Evolutionary conservation across 1,140 invertebrate species (phyloP), one percentile per base, ranked within the genome.

Genomic region (Drosophila subobscura): DNA sequence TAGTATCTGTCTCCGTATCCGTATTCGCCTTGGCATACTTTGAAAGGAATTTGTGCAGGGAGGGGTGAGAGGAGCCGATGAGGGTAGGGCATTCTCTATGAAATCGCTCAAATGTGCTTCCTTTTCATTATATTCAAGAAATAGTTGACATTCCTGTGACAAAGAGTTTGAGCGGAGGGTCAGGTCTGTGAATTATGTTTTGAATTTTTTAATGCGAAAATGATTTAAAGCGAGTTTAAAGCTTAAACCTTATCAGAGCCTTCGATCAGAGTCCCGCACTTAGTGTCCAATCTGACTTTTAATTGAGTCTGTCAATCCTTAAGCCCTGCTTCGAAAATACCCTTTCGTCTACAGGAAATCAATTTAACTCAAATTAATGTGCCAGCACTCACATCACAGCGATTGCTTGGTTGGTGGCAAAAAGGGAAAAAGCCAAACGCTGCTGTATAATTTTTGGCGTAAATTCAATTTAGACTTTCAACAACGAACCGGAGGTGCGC

Each of bases 321-420:
- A 27, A 46, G 22, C n/a, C 20, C n/a, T 20, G 22, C 12, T 27
- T 29, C 27, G 6, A 7, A 6, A 7, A 7, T 7, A 29, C 27
- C 27, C 27, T 29, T 29, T 29, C 27, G 5, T 20, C 67, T 56
- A 45, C 41, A 44, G 25, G 41, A 77, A 85, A 80, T 77, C 72
- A 57, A 71, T 86, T 86, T 80, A 61, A 63, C 60, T 86, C 54
- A 72, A 78, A 88, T 86, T 72, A 86, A 71, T 81, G 81, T 81
- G 65, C 74, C 55, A 55, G 57, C 16, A 51, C 49, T 37, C n/a
- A 47, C 41, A 45, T 45, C 29, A 47, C 40, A 33, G 41, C 29
- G 8, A 33, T 8, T 10, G 29, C 8, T 33, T 8, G 8, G 40
- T 44, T 55, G 41, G 41, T 27, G n/a, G 27, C 12, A 54, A 59